These are phyloP conservation scores for Dipodomys spectabilis DNA, from an alignment of 2,113 vertebrate genomes.

Conservation along the genomic window DNA sequence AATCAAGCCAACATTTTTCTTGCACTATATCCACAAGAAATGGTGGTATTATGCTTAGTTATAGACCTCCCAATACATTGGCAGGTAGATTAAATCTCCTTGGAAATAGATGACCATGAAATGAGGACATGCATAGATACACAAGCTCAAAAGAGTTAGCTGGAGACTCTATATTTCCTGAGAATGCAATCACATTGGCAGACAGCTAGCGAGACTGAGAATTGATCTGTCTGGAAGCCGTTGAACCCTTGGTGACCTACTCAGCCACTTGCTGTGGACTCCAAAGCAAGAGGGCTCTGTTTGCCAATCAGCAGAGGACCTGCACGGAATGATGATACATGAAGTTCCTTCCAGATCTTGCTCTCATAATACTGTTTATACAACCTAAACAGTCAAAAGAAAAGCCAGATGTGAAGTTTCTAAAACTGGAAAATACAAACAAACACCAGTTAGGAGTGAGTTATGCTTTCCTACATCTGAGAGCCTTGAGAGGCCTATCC, in stretches of 20 bases:
- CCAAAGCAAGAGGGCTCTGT: background rate
- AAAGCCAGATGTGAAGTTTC: background rate
- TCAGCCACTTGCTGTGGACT: background rate
- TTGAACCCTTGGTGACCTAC: background rate
- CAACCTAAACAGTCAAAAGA: background rate
- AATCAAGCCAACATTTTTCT: too few relatives aligned
- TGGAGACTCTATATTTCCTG: background rate
- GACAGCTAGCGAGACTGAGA: background rate
- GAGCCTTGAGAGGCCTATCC: background rate
- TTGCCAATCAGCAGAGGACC: background rate
- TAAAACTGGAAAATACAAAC: background rate
- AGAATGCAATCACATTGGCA: background rate
- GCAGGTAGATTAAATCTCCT: background rate
- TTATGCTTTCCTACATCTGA: background rate
- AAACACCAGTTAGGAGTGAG: background rate
- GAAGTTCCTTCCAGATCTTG: background rate
- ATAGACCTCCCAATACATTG: background rate
- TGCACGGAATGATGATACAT: background rate
- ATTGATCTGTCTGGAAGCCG: background rate
- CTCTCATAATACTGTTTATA: background rate
- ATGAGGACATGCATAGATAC: background rate
- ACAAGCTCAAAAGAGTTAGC: background rate
- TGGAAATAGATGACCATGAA: background rate
- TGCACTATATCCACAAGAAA: background rate
- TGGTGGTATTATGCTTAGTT: background rate